Base-by-base conservation (phyloP, 2,797 vertebrate genomes). In the Cryptoprocta ferox region DNA sequence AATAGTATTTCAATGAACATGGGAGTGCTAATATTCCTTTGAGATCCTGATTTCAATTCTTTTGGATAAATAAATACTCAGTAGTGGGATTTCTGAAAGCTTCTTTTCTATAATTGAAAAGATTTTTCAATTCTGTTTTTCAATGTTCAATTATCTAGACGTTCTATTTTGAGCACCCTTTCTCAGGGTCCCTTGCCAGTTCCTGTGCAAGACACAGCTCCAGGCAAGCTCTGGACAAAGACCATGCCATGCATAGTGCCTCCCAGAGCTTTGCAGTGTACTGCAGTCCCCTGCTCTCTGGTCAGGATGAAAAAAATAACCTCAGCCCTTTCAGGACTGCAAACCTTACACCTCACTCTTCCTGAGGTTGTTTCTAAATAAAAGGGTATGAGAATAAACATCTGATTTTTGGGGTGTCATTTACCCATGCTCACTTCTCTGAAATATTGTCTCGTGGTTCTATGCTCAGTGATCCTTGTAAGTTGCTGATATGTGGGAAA, bases 31-130 rank as follows among this genome's bases (percentile, higher is more conserved):
- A 3, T 65, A 61, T 50, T 19, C 56, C 76, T 89, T 70, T 30
- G 14, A 68, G 45, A 95, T 71, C 5, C 2, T 30, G n/a, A 48
- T 86, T 90, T 90, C 35, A 70, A 12, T 81, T 37, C 3, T 94
- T 24, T 37, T 35, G 48, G 5, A 26, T 83, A 45, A 73, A 80
- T 63, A 39, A 75, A 75, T 63, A 39, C 3, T 37, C 39, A 73
- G 30, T 78, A 91, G 6, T 50, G 18, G 15, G 68, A 73, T 83
- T 87, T 68, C 30, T 39, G 63, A 88, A 93, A 76, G 8, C 2
- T 39, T 65, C 21, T 90, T 89, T 79, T 65, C 32, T 84, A 39
- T 45, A 94, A 39, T 21, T 42, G 3, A 14, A 87, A 78, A 56
- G 48, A 53, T 9, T 26, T 45, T 73, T 42, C 70, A 73, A 42